These are phyloP conservation scores for Phoenicopterus ruber DNA, from an alignment of 2,113 vertebrate genomes.

Conservation along the genomic window DNA sequence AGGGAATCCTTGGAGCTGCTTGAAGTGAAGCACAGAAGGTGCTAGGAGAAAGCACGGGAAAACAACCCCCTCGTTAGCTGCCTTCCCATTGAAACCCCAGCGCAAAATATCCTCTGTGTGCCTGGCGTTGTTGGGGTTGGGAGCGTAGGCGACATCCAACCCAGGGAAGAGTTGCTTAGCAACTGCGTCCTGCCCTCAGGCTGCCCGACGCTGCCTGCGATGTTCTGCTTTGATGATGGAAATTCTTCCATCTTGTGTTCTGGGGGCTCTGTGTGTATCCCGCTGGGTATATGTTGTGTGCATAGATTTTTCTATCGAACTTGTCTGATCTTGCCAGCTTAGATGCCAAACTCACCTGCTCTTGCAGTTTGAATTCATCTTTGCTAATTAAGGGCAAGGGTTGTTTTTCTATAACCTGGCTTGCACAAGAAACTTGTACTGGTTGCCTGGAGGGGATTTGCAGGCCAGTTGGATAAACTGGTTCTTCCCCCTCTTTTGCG, in stretches of 20 bases:
- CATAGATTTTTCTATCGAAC: slow-evolving; percentile 50
- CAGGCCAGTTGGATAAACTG: background rate
- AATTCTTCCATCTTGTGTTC: slow-evolving; percentile 62
- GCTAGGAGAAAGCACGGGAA: background rate
- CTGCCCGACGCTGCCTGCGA: slow-evolving; percentile 47
- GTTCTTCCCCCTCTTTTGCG: background rate
- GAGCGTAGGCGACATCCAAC: slow-evolving; percentile 21
- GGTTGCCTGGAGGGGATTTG: background rate
- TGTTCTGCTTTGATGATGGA: slow-evolving; percentile 63
- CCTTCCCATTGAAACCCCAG: background rate
- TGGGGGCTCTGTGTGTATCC: slow-evolving; percentile 35
- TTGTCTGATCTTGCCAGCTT: slow-evolving; percentile 45
- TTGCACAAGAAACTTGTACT: background rate
- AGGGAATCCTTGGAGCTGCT: background rate
- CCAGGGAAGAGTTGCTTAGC: slow-evolving; percentile 63
- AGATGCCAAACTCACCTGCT: slow-evolving; percentile 31
- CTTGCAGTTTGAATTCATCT: slow-evolving; percentile 1
- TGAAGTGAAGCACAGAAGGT: background rate
- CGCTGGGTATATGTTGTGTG: slow-evolving; percentile 23
- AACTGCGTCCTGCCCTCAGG: slow-evolving; percentile 67
- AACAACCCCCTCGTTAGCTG: background rate
- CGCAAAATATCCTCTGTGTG: background rate
- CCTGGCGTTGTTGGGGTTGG: background rate
- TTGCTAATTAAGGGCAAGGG: slow-evolving; percentile 12
- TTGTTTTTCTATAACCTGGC: background rate